Evolutionary conservation across 2,113 vertebrate species (phyloP), one percentile per base, ranked within the genome.

Genomic region (Peromyscus maniculatus): DNA sequence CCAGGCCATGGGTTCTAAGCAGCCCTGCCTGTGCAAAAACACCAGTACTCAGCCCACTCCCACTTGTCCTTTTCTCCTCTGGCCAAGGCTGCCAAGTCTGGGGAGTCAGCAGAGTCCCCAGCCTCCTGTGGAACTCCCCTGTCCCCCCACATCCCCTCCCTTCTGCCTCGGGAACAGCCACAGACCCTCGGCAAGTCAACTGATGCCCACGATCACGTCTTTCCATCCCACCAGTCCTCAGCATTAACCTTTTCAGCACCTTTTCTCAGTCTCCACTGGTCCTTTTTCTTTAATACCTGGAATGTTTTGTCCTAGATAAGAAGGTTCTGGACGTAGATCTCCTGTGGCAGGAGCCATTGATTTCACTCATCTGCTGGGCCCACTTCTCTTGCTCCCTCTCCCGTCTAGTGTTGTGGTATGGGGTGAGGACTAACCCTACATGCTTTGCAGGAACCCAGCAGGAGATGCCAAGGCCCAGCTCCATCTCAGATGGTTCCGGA

Each of bases 1-100:
- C 17, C 5, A 67, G 71, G 17, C 75, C 55, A 26, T 0, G 1
- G 79, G 17, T 57, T 86, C n/a, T 0, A 0, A 89, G 43, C 7
- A 46, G 71, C 64, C 74, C 72, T 87, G 57, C 77, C 66, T 57
- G 7, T 16, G 49, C 57, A 74, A 57, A 92, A 83, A 80, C 22
- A 21, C 43, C 4, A 13, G 1, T 87, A 24, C n/a, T 91, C 39
- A n/a, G 52, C 28, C 52, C 55, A 64, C 9, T 11, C 22, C 74
- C 33, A 21, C 82, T 77, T 22, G 2, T 43, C 77, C 64, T 86
- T 86, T 80, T 66, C 43, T 84, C 55, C 55, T 55, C 26, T 31
- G 43, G 39, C 55, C 88, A 69, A 46, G 22, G 6, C 33, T 87
- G 19, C 79, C 7, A 26, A 94, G 46, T 93, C n/a, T 78, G 52